Base-by-base conservation (phyloP, 1,140 invertebrate genomes). In the Bombyx mandarina region DNA sequence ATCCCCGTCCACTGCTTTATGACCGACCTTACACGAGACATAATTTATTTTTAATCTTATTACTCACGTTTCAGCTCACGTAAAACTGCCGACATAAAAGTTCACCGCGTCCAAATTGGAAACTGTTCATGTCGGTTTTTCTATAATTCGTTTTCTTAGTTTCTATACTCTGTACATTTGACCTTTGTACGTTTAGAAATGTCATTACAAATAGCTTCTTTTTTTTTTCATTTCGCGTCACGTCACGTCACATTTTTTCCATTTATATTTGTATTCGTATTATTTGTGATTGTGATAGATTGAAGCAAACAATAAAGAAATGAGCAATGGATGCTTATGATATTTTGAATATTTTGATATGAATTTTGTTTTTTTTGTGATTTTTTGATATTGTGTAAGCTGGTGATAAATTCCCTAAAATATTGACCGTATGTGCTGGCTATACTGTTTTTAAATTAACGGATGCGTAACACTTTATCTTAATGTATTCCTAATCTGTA, bases 1-100 rank as follows among this genome's bases (percentile, higher is more conserved):
- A 35, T 35, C 26, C 26, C 26, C 26, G 26, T 35, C 26, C 26
- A 35, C n/a, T 44, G 18, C 45, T 73, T 69, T 71, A 71, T 58
- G 57, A 46, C 61, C 52, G 55, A 63, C 62, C 62, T 68, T 68
- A 62, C 58, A 63, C 62, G 52, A 56, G 66, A 69, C 67, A 74
- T 74, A 74, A 74, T 73, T 77, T 69, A 75, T 84, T 76, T 83
- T 82, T 80, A 82, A 84, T 80, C 76, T 76, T 65, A 75, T 80
- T 79, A 73, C 73, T 79, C 69, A 68, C 62, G 70, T 82, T 80
- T 76, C 79, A 77, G 71, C 73, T 84, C 79, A 84, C 79, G 81
- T 84, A 79, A 75, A 58, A 65, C 71, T 63, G 71, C 69, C 67
- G 76, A 77, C 79, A 74, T 82, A 84, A 82, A 83, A 82, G 69